A percentile compares a stretch with the other conserved stretches of the same genome.
Conservation (phyloP, 2,888 invertebrate species). For the Phaedon cochleariae region DNA sequence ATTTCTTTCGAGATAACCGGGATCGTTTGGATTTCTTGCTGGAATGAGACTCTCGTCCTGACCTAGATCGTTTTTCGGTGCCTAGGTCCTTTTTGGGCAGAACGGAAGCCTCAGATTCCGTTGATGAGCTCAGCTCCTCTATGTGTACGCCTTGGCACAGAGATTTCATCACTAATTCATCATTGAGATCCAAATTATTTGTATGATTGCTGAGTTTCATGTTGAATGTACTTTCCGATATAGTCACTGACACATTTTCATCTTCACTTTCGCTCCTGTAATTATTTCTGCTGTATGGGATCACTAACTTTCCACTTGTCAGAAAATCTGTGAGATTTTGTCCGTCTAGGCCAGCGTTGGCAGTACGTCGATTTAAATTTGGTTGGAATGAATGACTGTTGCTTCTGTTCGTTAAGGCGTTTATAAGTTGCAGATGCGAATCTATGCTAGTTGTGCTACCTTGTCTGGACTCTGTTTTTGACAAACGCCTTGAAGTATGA, state of each 20-base stretch:
- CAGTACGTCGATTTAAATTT: slow-evolving; percentile 65
- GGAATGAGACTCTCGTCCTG: slow-evolving; percentile 47
- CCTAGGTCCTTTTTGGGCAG: slow-evolving; percentile 44
- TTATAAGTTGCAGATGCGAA: slow-evolving; percentile 77
- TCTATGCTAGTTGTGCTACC: slow-evolving; percentile 82
- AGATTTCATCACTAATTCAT: slow-evolving; percentile 59
- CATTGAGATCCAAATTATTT: slow-evolving; percentile 57
- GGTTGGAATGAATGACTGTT: slow-evolving; percentile 66
- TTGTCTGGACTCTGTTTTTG: slow-evolving; percentile 54
- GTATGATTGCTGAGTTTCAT: slow-evolving; percentile 54
- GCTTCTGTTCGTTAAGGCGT: slow-evolving; percentile 66
- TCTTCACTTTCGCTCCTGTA: slow-evolving; percentile 57
- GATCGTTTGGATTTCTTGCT: slow-evolving; percentile 47
- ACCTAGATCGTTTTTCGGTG: slow-evolving; percentile 47
- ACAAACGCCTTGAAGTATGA: slow-evolving; percentile 53
- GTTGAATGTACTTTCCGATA: slow-evolving; percentile 57
- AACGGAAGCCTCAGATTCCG: slow-evolving; percentile 40
- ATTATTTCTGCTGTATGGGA: slow-evolving; percentile 48
- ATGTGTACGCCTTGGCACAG: slow-evolving; percentile 55
- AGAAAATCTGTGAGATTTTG: slow-evolving; percentile 57
- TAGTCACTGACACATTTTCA: slow-evolving; percentile 60
- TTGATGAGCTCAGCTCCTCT: slow-evolving; percentile 47
- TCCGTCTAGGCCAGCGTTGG: slow-evolving; percentile 63
- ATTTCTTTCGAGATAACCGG: slow-evolving; percentile 41
- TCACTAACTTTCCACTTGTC: slow-evolving; percentile 56